Percentiles rank a stretch among this genome's conserved stretches.
phyloP scores from a whole-genome alignment of 2,888 invertebrate genomes.

The Drepanosiphum platanoidis region DNA sequence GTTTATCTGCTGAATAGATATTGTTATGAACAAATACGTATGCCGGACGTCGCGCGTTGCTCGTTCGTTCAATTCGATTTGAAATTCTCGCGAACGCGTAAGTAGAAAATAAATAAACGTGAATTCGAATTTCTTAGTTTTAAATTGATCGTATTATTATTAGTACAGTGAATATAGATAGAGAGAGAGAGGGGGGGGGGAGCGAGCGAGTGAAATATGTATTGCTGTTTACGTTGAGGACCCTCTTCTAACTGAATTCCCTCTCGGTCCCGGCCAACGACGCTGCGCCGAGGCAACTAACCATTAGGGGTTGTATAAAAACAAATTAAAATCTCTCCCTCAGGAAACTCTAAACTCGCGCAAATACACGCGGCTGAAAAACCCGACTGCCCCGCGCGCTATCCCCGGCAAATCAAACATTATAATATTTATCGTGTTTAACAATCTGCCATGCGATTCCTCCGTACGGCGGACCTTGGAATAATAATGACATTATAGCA shows the following conservation, averaged over 20 bases:
- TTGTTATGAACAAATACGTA: too few species aligned
- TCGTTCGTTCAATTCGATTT: too few species aligned
- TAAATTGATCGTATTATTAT: too few species aligned
- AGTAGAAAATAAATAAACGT: too few species aligned
- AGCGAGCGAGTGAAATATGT: constrained; percentile 23
- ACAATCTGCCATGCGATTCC: constrained; percentile 30
- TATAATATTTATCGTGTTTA: constrained; percentile 50
- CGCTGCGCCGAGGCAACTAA: constrained; percentile 1
- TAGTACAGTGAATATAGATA: too few species aligned
- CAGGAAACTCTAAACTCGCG: not conserved
- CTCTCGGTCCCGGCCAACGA: constrained; percentile 19
- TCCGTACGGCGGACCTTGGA: not conserved
- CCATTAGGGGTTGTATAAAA: constrained; percentile 53
- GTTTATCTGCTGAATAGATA: too few species aligned
- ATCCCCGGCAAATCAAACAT: constrained; percentile 35
- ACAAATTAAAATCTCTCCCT: constrained; percentile 55
- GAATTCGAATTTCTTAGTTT: too few species aligned
- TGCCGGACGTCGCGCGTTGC: too few species aligned
- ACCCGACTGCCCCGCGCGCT: constrained; percentile 1
- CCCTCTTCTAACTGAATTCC: constrained; percentile 39
- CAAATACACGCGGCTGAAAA: not conserved
- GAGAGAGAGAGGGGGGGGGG: not conserved
- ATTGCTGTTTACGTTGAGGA: constrained; percentile 41
- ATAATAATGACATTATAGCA: constrained; percentile 14
- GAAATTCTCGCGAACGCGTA: too few species aligned